These are phyloP conservation scores for Sebastes umbrosus DNA, from an alignment of 2,797 vertebrate species.

Conservation along the genomic window DNA sequence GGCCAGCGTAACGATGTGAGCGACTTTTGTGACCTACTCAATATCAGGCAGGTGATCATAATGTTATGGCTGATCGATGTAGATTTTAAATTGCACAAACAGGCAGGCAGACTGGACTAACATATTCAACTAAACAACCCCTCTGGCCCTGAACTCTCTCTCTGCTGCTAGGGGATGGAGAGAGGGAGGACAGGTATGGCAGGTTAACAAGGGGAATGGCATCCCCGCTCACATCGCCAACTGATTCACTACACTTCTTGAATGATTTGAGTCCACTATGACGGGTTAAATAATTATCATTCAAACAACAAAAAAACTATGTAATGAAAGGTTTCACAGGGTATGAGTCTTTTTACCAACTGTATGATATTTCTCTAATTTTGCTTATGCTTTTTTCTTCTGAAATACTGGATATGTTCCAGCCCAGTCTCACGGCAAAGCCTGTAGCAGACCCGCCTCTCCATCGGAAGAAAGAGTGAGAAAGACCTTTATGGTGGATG, in stretches of 20 bases:
- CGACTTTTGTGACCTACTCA: no score
- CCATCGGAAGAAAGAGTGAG: no score
- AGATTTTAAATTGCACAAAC: background rate
- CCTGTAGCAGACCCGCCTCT: no score
- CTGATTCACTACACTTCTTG: background rate
- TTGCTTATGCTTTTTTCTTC: background rate
- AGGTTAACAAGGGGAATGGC: background rate
- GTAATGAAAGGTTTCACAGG: background rate
- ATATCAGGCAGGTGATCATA: no score
- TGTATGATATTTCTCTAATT: background rate
- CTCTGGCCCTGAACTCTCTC: background rate
- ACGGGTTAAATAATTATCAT: background rate
- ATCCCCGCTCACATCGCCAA: background rate
- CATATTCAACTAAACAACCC: background rate
- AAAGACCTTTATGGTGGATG: no score
- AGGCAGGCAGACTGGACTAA: background rate
- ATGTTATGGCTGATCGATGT: no score
- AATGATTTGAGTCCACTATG: background rate
- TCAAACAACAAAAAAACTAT: background rate
- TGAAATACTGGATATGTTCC: background rate
- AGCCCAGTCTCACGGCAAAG: no score
- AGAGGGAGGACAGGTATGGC: background rate
- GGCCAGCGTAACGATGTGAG: no score
- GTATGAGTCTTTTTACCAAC: background rate
- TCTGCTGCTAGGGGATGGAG: background rate